These are phyloP conservation scores for Ormyrus pomaceus DNA, from an alignment of 2,888 invertebrate genomes.

Conservation along the genomic window DNA sequence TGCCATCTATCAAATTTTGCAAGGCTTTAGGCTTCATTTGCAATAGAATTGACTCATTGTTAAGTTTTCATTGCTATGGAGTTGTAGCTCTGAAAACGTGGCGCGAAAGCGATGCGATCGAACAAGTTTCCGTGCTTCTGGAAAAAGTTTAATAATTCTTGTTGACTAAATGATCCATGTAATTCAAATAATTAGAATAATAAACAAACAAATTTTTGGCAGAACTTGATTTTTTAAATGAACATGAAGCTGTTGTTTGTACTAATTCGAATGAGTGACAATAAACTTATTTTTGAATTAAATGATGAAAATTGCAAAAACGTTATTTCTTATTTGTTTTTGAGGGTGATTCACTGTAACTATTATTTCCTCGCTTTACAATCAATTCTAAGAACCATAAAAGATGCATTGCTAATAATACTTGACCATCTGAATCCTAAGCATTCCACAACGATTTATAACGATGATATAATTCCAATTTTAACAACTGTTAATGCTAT, in stretches of 20 bases:
- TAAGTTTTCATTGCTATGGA: conserved; percentile 38
- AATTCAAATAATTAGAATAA: conserved; percentile 9
- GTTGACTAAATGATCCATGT: conserved; percentile 36
- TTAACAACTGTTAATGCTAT: conserved; percentile 33
- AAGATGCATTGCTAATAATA: conserved; percentile 69
- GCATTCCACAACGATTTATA: conserved; percentile 69
- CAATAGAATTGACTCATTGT: conserved; percentile 20
- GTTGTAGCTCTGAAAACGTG: conserved; percentile 28
- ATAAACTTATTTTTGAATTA: neutral
- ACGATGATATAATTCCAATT: conserved; percentile 58
- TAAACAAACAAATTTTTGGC: too few species aligned
- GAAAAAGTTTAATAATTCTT: neutral
- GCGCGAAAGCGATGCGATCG: conserved; percentile 23
- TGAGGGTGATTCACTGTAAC: conserved; percentile 1
- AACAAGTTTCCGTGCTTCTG: conserved; percentile 30
- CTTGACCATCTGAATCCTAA: conserved; percentile 66
- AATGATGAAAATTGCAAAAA: neutral
- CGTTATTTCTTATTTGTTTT: too few species aligned
- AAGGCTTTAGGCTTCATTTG: conserved; percentile 36
- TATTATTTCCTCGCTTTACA: conserved; percentile 11
- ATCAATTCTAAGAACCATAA: conserved; percentile 44
- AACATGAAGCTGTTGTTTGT: too few species aligned
- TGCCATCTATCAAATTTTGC: conserved; percentile 39
- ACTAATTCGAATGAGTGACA: too few species aligned
- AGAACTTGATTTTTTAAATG: too few species aligned